Evolutionary conservation across 2,113 vertebrate genomes (phyloP), one percentile per base, ranked within the genome.

Genomic region (Vicugna pacos): DNA sequence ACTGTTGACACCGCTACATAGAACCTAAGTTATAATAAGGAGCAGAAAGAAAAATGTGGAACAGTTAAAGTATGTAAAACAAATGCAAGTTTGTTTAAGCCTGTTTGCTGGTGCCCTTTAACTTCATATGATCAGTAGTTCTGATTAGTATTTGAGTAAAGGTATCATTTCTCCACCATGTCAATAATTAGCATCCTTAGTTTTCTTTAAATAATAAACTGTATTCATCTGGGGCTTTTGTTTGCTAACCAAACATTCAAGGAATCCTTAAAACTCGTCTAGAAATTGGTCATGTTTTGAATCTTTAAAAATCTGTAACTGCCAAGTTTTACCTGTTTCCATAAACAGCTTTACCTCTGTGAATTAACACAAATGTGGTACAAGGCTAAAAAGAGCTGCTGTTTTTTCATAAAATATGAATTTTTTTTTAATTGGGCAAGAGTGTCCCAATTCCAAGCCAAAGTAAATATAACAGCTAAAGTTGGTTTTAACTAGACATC

Each of bases 401-500:
- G 89, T 95, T 90, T 28, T 89, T 82, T 96, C 70, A 86, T 70
- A 91, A 96, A 91, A 67, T 32, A 46, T 88, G 7, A 28, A 70
- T 54, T 80, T 75, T 62, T 5, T 22, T 42, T 42, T 42, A 42
- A 48, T 48, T 92, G 12, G 12, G 28, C 30, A 38, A 32, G 13
- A 30, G 28, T 65, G 32, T 60, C 32, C 20, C 60, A 54, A 67
- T 30, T 62, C 12, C 38, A 56, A 80, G 69, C 48, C 11, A 62
- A 35, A 54, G n/a, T 20, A 89, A 62, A 76, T 11, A 62, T 10
- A 80, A 79, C 5, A 65, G 24, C 13, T 89, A 60, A 28, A 9
- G 65, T 86, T 96, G 17, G 16, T 92, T 97, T 91, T 75, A 35
- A 67, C 54, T 79, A 76, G 87, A 94, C 82, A 91, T 65, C 65